Evolutionary conservation across 2,113 vertebrate species (phyloP), one percentile per base, ranked within the genome.

Genomic region (Mus pahari): DNA sequence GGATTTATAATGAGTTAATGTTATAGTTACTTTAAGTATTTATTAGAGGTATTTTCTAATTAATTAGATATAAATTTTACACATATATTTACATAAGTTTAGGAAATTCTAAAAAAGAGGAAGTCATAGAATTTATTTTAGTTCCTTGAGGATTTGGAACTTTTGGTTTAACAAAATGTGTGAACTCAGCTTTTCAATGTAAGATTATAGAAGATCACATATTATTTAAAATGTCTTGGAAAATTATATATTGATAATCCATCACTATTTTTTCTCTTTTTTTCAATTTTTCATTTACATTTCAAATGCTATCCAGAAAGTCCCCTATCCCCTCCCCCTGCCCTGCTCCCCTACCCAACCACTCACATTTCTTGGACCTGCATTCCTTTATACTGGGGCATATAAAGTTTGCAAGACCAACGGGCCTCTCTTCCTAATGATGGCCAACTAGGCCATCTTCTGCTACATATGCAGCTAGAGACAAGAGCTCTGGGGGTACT

Each of bases 151-250:
- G 6, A 71, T 66, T 89, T 83, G 0, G 12, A 66, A 71, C 2
- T 1, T 96, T 86, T 95, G 73, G 7, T 66, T 90, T 36, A 50
- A 78, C 5, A 92, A 39, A 92, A 92, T 39, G 55, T 3, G 55
- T 91, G 8, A 71, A 39, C 48, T 83, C 58, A 7, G 5, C 55
- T 96, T 95, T 92, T 88, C 26, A 91, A 60, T 48, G 87, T 42
- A 95, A 77, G 22, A 26, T 26, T 28, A 62, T 3, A 64, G 39
- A 45, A 86, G 19, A 90, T 58, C 45, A 81, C 6, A 53, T 64
- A 45, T 89, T 45, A 73, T 17, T 77, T 95, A 55, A 66, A 33
- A 16, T 62, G 82, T 31, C 1, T 42, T 94, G 60, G 28, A 84
- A 50, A 86, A 75, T 73, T 77, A 71, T 79, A 60, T 26, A 84